phyloP scores from a whole-genome alignment of 2,888 invertebrate genomes.

The Chymomyza fuscimana region DNA sequence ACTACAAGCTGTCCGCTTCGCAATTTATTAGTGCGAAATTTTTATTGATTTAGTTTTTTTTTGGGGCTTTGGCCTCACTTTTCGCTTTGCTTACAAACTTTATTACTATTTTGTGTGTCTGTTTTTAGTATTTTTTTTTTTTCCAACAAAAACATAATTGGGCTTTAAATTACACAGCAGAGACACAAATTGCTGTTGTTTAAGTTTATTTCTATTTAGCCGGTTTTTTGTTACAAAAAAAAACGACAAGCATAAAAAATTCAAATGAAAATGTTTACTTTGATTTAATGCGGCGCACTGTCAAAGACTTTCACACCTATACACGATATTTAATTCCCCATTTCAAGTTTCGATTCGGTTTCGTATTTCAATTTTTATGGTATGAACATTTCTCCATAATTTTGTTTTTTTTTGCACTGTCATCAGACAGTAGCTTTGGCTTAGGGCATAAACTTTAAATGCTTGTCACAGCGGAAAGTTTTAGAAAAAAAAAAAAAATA shows the following conservation, averaged over 20 bases:
- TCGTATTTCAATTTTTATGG: not conserved
- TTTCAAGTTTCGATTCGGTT: not conserved
- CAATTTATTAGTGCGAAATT: constrained; percentile 52
- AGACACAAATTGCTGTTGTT: constrained; percentile 20
- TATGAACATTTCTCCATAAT: not conserved
- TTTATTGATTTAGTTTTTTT: constrained; percentile 47
- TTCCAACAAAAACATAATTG: constrained; percentile 41
- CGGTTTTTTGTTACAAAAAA: not conserved
- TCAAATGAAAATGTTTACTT: not conserved
- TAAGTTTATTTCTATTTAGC: not conserved
- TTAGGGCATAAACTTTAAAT: not conserved
- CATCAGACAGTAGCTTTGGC: not conserved
- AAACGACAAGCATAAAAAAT: not conserved
- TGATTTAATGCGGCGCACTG: not conserved
- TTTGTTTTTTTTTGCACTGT: not conserved
- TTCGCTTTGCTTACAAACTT: constrained; percentile 5
- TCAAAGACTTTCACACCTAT: not conserved
- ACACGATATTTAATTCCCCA: not conserved
- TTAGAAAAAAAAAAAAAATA: too few species aligned
- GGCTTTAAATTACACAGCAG: constrained; percentile 32
- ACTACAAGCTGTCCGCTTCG: constrained; percentile 44
- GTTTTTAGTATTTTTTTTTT: not conserved
- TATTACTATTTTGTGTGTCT: constrained; percentile 9
- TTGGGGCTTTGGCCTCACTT: not conserved
- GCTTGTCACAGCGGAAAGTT: too few species aligned